phyloP scores from a whole-genome alignment of 2,113 vertebrate species.

The Excalfactoria chinensis region DNA sequence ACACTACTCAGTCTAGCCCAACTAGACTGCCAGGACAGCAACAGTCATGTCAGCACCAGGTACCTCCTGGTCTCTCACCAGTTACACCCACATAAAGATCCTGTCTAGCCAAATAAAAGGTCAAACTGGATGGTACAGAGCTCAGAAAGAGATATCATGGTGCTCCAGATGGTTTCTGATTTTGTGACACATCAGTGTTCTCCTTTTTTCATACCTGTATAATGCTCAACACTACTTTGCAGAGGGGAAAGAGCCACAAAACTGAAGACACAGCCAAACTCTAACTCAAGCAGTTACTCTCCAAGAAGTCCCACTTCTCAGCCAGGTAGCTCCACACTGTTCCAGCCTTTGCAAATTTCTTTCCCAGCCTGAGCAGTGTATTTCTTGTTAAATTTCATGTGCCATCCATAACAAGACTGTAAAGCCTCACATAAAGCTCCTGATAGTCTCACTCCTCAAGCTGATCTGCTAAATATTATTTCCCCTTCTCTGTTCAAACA shows the following conservation, averaged over 20 bases:
- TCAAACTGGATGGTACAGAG: not conserved
- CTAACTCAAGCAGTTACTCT: not conserved
- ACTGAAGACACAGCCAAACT: not conserved
- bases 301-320: not conserved
- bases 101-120: not conserved
- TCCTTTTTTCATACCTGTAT: not conserved
- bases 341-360: not conserved
- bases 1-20: not conserved
- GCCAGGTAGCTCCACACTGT: not conserved
- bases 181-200: accelerated
- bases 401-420: not conserved
- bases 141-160: not conserved
- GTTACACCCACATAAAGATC: not conserved
- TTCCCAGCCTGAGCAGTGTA: not conserved
- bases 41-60: not conserved
- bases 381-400: not conserved
- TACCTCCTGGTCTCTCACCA: not conserved
- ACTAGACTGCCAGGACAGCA: not conserved
- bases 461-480: not conserved
- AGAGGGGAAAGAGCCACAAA: not conserved
- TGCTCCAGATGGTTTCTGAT: not conserved
- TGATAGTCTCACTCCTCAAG: not conserved
- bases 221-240: not conserved
- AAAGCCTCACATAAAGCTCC: not conserved
- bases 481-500: not conserved